phyloP scores from a whole-genome alignment of 2,888 invertebrate species.

The Pelosia muscerda region DNA sequence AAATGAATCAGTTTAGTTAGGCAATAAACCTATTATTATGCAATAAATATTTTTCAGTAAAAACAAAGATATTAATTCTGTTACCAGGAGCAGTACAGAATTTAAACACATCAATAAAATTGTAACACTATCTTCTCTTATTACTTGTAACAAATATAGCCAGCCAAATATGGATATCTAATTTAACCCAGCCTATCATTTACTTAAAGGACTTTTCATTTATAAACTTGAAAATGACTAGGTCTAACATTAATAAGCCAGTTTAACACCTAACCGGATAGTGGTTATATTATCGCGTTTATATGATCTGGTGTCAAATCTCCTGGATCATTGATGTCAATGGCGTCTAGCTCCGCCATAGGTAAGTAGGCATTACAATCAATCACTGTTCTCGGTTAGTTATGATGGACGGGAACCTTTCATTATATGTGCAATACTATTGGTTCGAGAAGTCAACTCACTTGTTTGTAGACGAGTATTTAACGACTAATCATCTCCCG shows the following conservation, averaged over 20 bases:
- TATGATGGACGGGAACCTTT: conserved; percentile 53
- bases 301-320: conserved; percentile 24
- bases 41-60: too few relatives aligned
- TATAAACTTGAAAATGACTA: conserved; percentile 3
- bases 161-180: not conserved
- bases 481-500: conserved; percentile 10
- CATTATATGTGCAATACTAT: conserved; percentile 40
- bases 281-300: conserved; percentile 1
- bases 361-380: conserved; percentile 54
- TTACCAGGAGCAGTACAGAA: not conserved
- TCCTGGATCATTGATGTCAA: conserved; percentile 51
- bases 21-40: too few relatives aligned
- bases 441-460: conserved; percentile 14
- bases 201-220: not conserved
- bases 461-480: too few relatives aligned
- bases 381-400: conserved; percentile 54
- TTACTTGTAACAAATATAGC: not conserved
- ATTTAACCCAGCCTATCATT: not conserved
- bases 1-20: too few relatives aligned
- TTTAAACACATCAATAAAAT: not conserved
- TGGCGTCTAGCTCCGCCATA: conserved; percentile 44
- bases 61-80: too few relatives aligned
- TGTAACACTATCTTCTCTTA: not conserved
- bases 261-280: conserved; percentile 13
- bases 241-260: not conserved